phyloP scores from a whole-genome alignment of 2,113 vertebrate genomes.

The Fregata magnificens region DNA sequence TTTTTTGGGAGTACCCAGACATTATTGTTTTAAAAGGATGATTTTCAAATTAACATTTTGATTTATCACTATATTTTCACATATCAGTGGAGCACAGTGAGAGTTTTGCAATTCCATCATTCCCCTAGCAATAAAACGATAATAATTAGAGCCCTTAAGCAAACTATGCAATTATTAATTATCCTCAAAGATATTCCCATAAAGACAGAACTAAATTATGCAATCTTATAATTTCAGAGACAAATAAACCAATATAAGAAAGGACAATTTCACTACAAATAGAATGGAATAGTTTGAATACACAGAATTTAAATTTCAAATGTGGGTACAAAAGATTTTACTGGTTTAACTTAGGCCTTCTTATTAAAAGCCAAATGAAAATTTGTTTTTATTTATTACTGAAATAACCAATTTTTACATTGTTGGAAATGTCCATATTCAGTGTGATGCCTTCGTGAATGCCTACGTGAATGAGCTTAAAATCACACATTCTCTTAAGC shows the following conservation, averaged over 20 bases:
- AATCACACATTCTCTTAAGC: neutral
- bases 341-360: neutral
- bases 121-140: neutral
- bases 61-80: neutral
- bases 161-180: neutral
- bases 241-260: neutral
- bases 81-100: neutral
- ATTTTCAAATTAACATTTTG: neutral
- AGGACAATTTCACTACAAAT: neutral
- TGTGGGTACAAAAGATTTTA: neutral
- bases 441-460: rapidly evolving
- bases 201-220: neutral
- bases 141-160: neutral
- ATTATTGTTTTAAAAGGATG: neutral
- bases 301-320: neutral
- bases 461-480: neutral
- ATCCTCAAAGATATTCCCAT: neutral
- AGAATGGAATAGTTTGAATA: neutral
- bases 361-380: neutral
- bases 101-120: neutral
- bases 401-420: neutral
- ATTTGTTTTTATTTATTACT: neutral
- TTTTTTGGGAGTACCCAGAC: neutral
- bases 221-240: neutral
- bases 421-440: neutral